Evolutionary conservation across 2,113 vertebrate genomes (phyloP).

Genomic region (Periophthalmodon schlosseri): DNA sequence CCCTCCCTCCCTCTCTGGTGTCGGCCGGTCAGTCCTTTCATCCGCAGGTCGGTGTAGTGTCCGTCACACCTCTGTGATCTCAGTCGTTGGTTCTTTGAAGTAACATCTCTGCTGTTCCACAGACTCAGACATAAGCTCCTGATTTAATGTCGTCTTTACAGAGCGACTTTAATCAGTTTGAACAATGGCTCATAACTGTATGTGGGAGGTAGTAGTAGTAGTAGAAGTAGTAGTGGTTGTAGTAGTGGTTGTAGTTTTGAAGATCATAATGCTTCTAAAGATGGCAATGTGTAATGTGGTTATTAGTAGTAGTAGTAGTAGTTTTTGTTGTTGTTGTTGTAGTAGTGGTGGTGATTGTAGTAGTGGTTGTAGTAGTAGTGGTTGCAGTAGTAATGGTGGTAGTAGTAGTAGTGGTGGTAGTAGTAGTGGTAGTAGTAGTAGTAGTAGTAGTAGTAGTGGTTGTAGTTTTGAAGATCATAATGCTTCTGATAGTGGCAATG

Average conservation of each 20-base stretch:
- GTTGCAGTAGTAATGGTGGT: not conserved
- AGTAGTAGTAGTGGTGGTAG: not conserved
- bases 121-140: conserved; percentile 71
- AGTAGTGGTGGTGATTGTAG: no score
- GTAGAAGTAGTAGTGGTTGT: no score
- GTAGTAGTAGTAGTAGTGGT: not conserved
- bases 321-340: no score
- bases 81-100: conserved; percentile 61
- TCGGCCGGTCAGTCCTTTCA: conserved; percentile 67
- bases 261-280: no score
- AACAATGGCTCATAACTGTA: conserved; percentile 66
- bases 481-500: no score
- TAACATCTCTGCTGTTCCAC: conserved; percentile 59
- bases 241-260: no score
- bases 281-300: no score
- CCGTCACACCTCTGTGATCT: conserved; percentile 67
- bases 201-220: not conserved
- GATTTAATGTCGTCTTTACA: conserved; percentile 68
- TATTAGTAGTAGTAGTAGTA: not conserved
- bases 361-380: no score
- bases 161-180: conserved; percentile 47
- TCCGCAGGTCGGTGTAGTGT: conserved; percentile 74
- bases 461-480: not conserved
- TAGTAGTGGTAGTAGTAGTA: not conserved
- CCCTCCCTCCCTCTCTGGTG: no score